These are phyloP conservation scores for Watsonalla binaria DNA, from an alignment of 2,888 invertebrate genomes.

Conservation along the genomic window DNA sequence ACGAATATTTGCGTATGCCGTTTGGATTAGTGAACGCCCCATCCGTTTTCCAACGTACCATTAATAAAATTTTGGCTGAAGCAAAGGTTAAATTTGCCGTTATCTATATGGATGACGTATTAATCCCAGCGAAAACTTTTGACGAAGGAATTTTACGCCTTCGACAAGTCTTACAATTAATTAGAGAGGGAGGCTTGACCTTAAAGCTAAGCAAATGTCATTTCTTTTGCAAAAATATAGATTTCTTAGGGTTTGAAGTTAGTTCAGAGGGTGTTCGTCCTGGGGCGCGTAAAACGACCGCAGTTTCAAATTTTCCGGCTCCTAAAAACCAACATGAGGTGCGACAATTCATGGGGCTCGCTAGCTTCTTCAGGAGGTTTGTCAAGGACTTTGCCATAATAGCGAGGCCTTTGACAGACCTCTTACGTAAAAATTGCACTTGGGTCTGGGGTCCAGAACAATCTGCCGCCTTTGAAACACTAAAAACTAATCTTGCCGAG, in stretches of 20 bases:
- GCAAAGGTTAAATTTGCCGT: slow-evolving; percentile 1
- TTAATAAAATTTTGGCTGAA: slow-evolving; percentile 19
- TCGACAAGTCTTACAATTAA: slow-evolving; percentile 8
- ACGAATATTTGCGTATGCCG: slow-evolving; percentile 19
- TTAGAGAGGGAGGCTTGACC: slow-evolving; percentile 12
- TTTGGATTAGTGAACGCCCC: slow-evolving; percentile 27
- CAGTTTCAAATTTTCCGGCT: slow-evolving; percentile 15
- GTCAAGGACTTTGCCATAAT: slow-evolving; percentile 21
- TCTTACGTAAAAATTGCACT: slow-evolving; percentile 5
- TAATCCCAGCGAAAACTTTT: slow-evolving; percentile 12
- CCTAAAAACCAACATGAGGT: slow-evolving; percentile 22
- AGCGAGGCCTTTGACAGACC: slow-evolving; percentile 21
- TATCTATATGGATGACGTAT: slow-evolving; percentile 24
- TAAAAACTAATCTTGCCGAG: slow-evolving; percentile 21
- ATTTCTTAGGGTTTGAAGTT: slow-evolving; percentile 26
- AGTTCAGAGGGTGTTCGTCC: slow-evolving; percentile 18
- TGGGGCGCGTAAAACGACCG: slow-evolving; percentile 13
- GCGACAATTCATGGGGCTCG: slow-evolving; percentile 26
- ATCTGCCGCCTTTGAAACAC: slow-evolving; percentile 15
- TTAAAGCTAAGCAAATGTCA: slow-evolving; percentile 26
- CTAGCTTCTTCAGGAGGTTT: slow-evolving; percentile 30
- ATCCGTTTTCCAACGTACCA: slow-evolving; percentile 20
- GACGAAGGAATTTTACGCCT: slow-evolving; percentile 10
- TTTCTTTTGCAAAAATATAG: slow-evolving; percentile 21
- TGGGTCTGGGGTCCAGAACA: slow-evolving; percentile 21